Evolutionary conservation across 2,113 vertebrate genomes (phyloP), one percentile per base, ranked within the genome.

Genomic region (Oryzias curvinotus): DNA sequence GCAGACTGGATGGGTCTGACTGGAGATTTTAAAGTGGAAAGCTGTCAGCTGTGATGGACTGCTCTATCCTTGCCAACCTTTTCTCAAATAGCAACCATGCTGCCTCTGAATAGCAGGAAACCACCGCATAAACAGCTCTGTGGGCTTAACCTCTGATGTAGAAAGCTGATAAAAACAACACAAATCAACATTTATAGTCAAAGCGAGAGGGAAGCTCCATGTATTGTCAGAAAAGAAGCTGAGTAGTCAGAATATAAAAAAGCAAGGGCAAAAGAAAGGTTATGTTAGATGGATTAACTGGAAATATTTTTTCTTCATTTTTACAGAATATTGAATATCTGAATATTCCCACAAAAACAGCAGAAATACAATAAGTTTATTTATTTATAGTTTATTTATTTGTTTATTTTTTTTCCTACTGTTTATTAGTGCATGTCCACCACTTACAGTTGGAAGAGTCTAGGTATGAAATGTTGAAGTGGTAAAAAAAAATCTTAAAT

Each of bases 91-190:
- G 54, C n/a, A 64, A 53, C 45, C 44, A 17, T 36, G 25, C 52
- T 6, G 51, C 41, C 62, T 19, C 55, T 81, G 68, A 89, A 87
- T 89, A 59, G 68, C 73, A 85, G 88, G 84, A 87, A 88, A 69
- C 49, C 58, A 15, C 49, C 46, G 30, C 76, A 81, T 77, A 86
- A 87, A 87, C 75, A 86, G 47, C 57, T 46, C 41, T 18, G 10
- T 3, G 30, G 57, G 36, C 28, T 28, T 47, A 14, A 47, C 14
- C 46, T 14, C 43, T 80, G 71, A 84, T 84, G 62, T 54, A 71
- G 23, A 63, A 60, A 54, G 23, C 26, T 26, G 52, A 79, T 73
- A 60, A 80, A 57, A 75, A 61, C 51, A 56, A 56, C 36, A 63
- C 43, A 76, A 68, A 77, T 74, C 54, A 78, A 50, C 57, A 63